Evolutionary conservation across 2,797 vertebrate species (phyloP).

Genomic region (Lepus oiostolus): DNA sequence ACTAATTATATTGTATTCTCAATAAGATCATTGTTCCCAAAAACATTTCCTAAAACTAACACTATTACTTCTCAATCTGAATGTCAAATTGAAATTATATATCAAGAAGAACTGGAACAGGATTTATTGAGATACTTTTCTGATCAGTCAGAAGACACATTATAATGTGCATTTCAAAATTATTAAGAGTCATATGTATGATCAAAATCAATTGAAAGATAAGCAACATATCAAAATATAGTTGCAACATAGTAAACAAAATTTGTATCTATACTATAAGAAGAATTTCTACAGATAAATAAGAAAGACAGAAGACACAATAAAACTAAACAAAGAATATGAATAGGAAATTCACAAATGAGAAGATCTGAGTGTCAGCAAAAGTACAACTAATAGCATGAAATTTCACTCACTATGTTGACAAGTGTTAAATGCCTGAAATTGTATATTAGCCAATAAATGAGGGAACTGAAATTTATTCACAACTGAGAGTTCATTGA

Average conservation of each 20-base stretch:
- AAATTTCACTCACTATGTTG: slow-evolving; percentile 55
- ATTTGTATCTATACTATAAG: background rate
- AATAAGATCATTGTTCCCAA: slow-evolving; percentile 60
- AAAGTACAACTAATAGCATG: background rate
- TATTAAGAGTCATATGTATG: slow-evolving; percentile 19
- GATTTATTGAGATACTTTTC: slow-evolving; percentile 38
- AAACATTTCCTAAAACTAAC: slow-evolving; percentile 47
- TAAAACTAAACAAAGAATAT: background rate
- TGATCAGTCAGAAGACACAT: slow-evolving; percentile 19
- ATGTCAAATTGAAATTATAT: slow-evolving; percentile 60
- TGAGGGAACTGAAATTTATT: slow-evolving; percentile 11
- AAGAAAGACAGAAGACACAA: background rate
- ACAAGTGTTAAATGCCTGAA: background rate
- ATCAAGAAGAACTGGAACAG: slow-evolving; percentile 17
- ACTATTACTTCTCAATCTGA: slow-evolving; percentile 50
- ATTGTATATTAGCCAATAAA: background rate
- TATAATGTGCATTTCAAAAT: slow-evolving; percentile 42
- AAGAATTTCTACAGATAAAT: slow-evolving; percentile 11
- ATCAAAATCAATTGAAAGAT: slow-evolving; percentile 40
- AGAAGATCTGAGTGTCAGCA: background rate
- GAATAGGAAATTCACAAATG: slow-evolving; percentile 14
- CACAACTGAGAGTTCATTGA: background rate
- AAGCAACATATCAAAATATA: slow-evolving; percentile 5
- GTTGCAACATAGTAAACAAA: slow-evolving; percentile 9
- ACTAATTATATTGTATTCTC: slow-evolving; percentile 36